Evolutionary conservation across 2,113 vertebrate genomes (phyloP).

Genomic region (Amia ocellicauda): DNA sequence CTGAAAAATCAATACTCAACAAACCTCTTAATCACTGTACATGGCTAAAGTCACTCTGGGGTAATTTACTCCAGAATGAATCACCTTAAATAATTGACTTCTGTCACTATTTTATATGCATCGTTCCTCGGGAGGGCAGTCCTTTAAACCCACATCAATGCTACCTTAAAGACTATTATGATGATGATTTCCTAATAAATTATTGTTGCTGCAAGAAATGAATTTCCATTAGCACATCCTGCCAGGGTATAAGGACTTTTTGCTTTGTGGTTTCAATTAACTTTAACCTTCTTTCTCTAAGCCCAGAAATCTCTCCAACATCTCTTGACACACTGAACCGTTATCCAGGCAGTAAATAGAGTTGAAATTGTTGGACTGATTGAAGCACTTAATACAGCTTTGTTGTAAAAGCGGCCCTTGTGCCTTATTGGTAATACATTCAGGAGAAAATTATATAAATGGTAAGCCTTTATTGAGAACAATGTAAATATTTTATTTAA

Average conservation of each 20-base stretch:
- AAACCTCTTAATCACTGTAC: constrained; percentile 37
- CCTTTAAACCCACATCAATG: constrained; percentile 30
- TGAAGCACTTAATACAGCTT: neutral
- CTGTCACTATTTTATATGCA: constrained; percentile 38
- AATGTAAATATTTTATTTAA: no score
- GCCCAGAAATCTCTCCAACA: neutral
- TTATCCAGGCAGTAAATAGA: neutral
- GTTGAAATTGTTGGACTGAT: neutral
- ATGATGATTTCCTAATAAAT: constrained; percentile 34
- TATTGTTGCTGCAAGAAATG: constrained; percentile 27
- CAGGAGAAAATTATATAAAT: no score
- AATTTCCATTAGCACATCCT: constrained; percentile 30
- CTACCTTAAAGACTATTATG: constrained; percentile 21
- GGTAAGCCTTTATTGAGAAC: no score
- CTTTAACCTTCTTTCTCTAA: neutral
- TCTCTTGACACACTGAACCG: neutral
- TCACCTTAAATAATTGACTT: constrained; percentile 43
- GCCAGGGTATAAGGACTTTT: neutral
- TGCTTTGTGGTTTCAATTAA: constrained; percentile 12
- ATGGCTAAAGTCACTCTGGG: constrained; percentile 38
- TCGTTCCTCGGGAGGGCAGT: constrained; percentile 28
- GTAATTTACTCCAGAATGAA: constrained; percentile 38
- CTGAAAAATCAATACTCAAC: constrained; percentile 36
- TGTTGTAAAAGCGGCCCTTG: neutral
- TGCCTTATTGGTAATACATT: no score